Base-by-base conservation (phyloP, 2,797 vertebrate genomes). In the Salmo trutta region DNA sequence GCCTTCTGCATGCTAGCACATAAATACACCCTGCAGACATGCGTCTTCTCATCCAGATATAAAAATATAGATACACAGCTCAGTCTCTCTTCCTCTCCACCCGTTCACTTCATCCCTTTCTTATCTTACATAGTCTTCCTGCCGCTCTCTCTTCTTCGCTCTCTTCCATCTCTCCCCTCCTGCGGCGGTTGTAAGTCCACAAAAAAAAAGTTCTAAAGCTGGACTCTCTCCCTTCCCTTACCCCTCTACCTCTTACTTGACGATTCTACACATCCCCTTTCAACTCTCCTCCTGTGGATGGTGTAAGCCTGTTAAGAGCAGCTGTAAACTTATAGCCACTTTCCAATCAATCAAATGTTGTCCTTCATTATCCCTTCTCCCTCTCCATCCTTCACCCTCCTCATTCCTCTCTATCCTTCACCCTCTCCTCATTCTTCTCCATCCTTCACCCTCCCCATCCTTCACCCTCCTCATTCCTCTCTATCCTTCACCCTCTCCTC, bases 101-200 rank as follows among this genome's bases (percentile, higher is more conserved):
- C 56, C 19, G 2, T n/a, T 59, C 5, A 21, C 56, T 21, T n/a
- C 19, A 59, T 56, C 33, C 53, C 47, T 15, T 19, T 74, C 76
- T 67, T 59, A n/a, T 17, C 33, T 70, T 36, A 33, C 29, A 69
- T 41, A 73, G 5, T 78, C 79, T 77, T 29, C 74, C 16, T 1
- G 14, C 70, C 77, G 19, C 73, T 79, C 80, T 73, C 27, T 78
- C 47, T 31, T 79, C 71, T 69, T 33, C 5, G 4, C 31, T 33
- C 5, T 33, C 31, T 36, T 36, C 33, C 33, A 36, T 10, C 41
- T 47, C n/a, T 33, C 75, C 70, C 54, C 47, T 17, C 24, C 77
- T 70, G 47, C 36, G 74, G 19, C 17, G 1, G 21, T 27, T 24
- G 65, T 51, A 53, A 66, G 29, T 21, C 10, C 10, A 14, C 5